These are phyloP conservation scores for Drosophila bocqueti DNA, from an alignment of 1,140 invertebrate genomes.

Conservation along the genomic window DNA sequence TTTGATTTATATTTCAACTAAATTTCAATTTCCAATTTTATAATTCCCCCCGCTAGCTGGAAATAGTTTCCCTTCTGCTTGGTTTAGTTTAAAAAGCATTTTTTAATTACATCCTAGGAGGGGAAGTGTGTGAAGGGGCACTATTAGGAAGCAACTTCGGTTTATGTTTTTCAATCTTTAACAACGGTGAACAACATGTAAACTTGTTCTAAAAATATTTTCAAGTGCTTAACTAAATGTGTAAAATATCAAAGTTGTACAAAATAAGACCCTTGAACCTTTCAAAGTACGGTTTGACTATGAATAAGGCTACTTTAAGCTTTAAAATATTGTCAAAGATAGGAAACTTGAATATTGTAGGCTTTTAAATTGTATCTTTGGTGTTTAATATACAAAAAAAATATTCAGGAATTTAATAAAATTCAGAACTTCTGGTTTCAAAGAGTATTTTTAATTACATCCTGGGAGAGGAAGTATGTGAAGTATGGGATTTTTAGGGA, in stretches of 20 bases:
- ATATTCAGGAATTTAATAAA: neutral
- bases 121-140: neutral
- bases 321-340: neutral
- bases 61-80: too few species aligned
- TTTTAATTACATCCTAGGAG: neutral
- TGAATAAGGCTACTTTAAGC: neutral
- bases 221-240: too few species aligned
- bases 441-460: too few species aligned
- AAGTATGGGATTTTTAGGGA: too few species aligned
- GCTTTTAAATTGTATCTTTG: neutral
- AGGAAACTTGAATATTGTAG: neutral
- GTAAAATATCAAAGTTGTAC: neutral
- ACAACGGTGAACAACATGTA: too few species aligned
- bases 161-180: neutral
- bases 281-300: neutral
- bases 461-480: too few species aligned
- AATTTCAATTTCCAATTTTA: slow-evolving; percentile 8
- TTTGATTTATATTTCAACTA: slow-evolving; percentile 30
- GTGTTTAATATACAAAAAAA: neutral
- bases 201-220: neutral
- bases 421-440: too few species aligned
- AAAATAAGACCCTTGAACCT: too few species aligned
- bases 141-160: neutral
- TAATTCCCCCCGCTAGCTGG: neutral
- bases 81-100: neutral